Conservation (phyloP, 2,888 invertebrate genomes). For the Hirudinaria manillensis region DNA sequence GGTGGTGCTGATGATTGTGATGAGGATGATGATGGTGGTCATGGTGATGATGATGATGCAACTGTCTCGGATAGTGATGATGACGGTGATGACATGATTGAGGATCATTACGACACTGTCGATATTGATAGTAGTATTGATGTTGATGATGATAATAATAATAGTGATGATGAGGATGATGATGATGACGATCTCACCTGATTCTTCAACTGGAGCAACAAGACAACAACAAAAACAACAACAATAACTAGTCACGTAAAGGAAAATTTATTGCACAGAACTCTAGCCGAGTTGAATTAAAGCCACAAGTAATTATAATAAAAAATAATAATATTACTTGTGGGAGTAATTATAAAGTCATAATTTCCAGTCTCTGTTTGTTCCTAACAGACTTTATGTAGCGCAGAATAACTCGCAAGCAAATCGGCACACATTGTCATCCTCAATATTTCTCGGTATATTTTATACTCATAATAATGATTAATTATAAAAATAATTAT, state of each 20-base stretch:
- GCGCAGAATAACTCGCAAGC: too few species aligned
- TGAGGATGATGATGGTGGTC: background rate
- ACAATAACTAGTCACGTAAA: too few species aligned
- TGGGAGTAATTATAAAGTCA: too few species aligned
- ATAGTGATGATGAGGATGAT: background rate
- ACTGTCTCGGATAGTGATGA: background rate
- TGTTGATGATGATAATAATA: background rate
- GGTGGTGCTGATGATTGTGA: slow-evolving; percentile 25
- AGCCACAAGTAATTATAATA: too few species aligned
- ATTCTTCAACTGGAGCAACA: too few species aligned
- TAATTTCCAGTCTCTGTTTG: too few species aligned
- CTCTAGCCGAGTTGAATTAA: too few species aligned
- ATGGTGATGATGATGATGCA: background rate
- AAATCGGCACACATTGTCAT: too few species aligned
- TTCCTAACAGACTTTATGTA: too few species aligned
- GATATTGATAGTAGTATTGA: background rate
- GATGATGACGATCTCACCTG: background rate
- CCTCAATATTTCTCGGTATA: background rate
- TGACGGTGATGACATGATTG: background rate
- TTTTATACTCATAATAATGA: slow-evolving; percentile 8
- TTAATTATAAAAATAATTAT: slow-evolving; percentile 8
- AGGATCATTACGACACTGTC: background rate
- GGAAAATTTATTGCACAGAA: too few species aligned
- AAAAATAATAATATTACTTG: too few species aligned
- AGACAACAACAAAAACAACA: too few species aligned